phyloP scores from a whole-genome alignment of 2,113 vertebrate genomes.

The Heterocephalus glaber region DNA sequence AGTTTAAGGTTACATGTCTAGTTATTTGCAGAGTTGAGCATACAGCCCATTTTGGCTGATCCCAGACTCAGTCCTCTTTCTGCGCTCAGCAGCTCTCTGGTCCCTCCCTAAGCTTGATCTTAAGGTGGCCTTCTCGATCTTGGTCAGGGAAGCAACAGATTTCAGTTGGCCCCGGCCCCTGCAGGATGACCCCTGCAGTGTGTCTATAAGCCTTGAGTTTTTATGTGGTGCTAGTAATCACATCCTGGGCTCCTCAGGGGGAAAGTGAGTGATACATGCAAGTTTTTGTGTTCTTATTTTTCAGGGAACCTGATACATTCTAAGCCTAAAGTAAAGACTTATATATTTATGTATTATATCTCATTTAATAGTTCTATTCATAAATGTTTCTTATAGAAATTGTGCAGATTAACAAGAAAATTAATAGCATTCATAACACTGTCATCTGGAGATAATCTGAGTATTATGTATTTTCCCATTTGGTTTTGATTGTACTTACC shows the following conservation, averaged over 20 bases:
- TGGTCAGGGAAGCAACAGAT: not conserved
- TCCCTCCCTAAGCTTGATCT: not conserved
- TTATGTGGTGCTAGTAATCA: not conserved
- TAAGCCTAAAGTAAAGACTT: constrained; percentile 6
- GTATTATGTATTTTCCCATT: constrained; percentile 5
- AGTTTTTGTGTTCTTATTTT: not conserved
- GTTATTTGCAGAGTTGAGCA: not conserved
- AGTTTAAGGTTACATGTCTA: not conserved
- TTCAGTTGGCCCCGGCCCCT: not conserved
- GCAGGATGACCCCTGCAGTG: not conserved
- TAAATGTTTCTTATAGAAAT: not conserved
- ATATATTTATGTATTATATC: not conserved
- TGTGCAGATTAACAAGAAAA: not conserved
- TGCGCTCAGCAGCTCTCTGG: not conserved
- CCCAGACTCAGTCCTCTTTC: not conserved
- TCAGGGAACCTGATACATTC: not conserved
- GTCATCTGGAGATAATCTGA: not conserved
- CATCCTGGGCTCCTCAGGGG: no score
- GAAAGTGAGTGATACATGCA: not conserved
- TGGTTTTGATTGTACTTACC: not conserved
- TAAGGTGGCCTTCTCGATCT: not conserved
- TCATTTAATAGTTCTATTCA: constrained; percentile 9
- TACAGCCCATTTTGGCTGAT: not conserved
- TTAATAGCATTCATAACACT: not conserved
- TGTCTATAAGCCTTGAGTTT: not conserved